A percentile compares a stretch with the other conserved stretches of the same genome.
Evolutionary conservation across 1,140 invertebrate species (phyloP).

Genomic region (Hestina assimilis): DNA sequence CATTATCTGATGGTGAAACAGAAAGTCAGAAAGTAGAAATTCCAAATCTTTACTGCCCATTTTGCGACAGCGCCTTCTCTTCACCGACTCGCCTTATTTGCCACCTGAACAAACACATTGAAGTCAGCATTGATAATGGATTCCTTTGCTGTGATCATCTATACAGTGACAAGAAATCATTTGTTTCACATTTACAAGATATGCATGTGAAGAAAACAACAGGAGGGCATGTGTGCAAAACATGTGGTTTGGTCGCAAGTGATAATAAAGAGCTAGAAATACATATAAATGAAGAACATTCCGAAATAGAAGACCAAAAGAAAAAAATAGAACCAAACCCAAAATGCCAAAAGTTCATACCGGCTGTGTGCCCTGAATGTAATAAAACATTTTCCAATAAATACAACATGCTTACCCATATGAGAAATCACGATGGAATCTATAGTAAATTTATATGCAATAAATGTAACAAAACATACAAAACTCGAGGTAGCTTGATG

Average conservation of each 20-base stretch:
- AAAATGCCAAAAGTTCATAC: constrained; percentile 50
- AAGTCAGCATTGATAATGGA: constrained; percentile 35
- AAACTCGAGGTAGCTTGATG: constrained; percentile 35
- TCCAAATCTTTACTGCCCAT: constrained; percentile 47
- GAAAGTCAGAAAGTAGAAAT: neutral
- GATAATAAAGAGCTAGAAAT: constrained; percentile 24
- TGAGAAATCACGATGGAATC: constrained; percentile 36
- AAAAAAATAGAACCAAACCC: constrained; percentile 22
- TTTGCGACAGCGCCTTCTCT: constrained; percentile 55
- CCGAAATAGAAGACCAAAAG: neutral
- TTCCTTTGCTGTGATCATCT: constrained; percentile 40
- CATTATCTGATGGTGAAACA: constrained; percentile 23
- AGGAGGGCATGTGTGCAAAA: constrained; percentile 28
- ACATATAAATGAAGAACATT: constrained; percentile 43
- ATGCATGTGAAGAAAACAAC: constrained; percentile 31
- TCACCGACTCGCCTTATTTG: constrained; percentile 44
- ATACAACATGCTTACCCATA: constrained; percentile 57
- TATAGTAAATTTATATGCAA: constrained; percentile 30
- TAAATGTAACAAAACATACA: constrained; percentile 48
- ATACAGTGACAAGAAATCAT: constrained; percentile 37
- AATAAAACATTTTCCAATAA: constrained; percentile 61
- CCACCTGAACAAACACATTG: constrained; percentile 52
- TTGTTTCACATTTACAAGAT: constrained; percentile 44
- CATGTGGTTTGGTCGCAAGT: constrained; percentile 38
- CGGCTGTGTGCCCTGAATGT: constrained; percentile 52